phyloP scores from a whole-genome alignment of 2,888 invertebrate species.

The Cheilosia impressa region DNA sequence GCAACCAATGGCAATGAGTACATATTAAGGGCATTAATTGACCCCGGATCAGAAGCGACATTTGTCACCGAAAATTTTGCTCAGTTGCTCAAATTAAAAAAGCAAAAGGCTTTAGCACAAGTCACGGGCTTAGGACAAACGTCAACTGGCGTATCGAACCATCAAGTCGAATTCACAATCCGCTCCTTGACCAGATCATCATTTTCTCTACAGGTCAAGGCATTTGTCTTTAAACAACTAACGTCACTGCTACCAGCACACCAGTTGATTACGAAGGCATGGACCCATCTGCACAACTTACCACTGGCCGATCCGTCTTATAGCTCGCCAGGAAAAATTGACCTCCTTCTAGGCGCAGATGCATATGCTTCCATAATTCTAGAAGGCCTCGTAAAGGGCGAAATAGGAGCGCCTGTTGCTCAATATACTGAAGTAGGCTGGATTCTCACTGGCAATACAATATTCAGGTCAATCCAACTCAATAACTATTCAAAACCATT shows the following conservation, averaged over 20 bases:
- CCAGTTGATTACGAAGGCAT: constrained; percentile 3
- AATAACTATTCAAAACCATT: neutral
- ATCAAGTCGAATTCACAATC: too few relatives aligned
- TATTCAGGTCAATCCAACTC: neutral
- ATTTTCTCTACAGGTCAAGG: constrained; percentile 1
- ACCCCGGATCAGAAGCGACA: constrained; percentile 7
- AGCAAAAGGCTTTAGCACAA: neutral
- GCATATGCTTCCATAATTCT: neutral
- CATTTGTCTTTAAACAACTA: constrained; percentile 14
- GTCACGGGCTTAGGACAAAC: neutral
- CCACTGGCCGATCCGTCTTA: neutral
- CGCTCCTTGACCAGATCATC: neutral
- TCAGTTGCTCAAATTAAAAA: neutral
- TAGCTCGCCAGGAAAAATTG: neutral
- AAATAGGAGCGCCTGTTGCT: neutral
- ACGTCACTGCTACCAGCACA: constrained; percentile 1
- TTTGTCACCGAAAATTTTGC: neutral
- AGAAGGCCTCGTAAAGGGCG: neutral
- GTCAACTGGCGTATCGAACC: neutral
- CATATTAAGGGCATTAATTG: neutral
- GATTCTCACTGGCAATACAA: constrained; percentile 13
- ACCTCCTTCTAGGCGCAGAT: too few relatives aligned
- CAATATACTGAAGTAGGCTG: constrained; percentile 12
- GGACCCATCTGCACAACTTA: neutral
- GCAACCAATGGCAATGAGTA: neutral